Conservation (phyloP, 2,113 vertebrate genomes). For the Cisticola juncidis region DNA sequence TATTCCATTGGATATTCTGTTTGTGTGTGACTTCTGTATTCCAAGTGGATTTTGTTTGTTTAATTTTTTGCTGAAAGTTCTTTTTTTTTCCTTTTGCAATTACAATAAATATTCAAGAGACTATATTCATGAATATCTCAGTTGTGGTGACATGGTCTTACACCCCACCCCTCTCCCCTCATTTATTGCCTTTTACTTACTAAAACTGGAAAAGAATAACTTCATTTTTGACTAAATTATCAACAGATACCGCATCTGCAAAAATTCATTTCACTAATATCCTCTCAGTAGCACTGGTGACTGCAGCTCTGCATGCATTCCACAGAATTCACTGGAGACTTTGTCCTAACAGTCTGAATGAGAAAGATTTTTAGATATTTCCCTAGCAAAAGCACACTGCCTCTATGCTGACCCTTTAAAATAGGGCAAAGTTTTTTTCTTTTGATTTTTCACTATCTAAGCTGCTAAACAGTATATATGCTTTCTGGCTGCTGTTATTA, state of each 20-base stretch:
- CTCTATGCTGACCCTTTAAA: background rate
- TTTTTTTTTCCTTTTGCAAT: conserved; percentile 77
- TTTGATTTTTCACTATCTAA: background rate
- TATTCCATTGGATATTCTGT: conserved; percentile 75
- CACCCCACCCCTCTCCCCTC: background rate
- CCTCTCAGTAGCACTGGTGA: background rate
- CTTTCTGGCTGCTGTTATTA: background rate
- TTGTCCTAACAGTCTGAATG: background rate
- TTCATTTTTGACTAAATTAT: background rate
- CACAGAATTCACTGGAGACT: background rate
- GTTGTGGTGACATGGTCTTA: conserved; percentile 4
- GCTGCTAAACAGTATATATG: background rate
- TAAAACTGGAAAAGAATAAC: background rate
- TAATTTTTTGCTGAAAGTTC: conserved; percentile 64
- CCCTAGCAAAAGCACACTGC: background rate
- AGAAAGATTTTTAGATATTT: background rate
- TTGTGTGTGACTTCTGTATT: conserved; percentile 81
- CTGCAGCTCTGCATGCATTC: background rate
- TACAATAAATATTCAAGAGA: conserved; percentile 86
- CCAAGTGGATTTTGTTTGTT: conserved; percentile 66
- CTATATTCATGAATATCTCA: conserved; percentile 75
- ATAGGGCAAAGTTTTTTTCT: background rate
- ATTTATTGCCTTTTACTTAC: background rate
- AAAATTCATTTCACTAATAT: background rate
- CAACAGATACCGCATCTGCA: background rate